Evolutionary conservation across 2,797 vertebrate genomes (phyloP), one percentile per base, ranked within the genome.

Genomic region (Protosalanx chinensis): DNA sequence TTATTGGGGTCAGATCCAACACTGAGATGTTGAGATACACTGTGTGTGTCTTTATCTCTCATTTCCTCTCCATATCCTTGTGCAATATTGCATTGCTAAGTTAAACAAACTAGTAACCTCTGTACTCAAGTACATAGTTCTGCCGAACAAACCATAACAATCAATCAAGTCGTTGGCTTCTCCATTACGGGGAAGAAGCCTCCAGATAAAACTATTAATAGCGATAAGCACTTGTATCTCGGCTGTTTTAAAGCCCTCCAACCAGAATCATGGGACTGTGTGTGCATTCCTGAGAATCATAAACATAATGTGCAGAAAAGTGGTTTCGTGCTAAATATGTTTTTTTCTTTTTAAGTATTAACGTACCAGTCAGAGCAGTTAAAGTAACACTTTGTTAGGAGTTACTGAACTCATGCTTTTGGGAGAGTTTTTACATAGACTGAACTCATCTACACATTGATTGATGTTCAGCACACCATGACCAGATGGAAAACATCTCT

Each of bases 121-220:
- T 65, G 20, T 65, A 35, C 56, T 33, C 67, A 20, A 68, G 58
- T 35, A 12, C 57, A 59, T n/a, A 35, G 64, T 65, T 65, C 67
- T 58, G 56, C 20, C 59, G 67, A 18, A 59, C 49, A 41, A 59
- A 13, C 67, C 33, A 46, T 37, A 20, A 59, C 67, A 27, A 29
- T 69, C 57, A 16, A n/a, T 37, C 20, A 8, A 20, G 20, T n/a
- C 53, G 41, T 23, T 29, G 64, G 46, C 64, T 20, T 6, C 64
- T 64, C 41, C 41, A 46, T 46, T 13, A 46, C 7, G 41, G 33
- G 41, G 30, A 30, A n/a, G 51, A 68, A 30, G 66, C 12, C 27
- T 33, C 29, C 12, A 30, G 51, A 3, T 56, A 56, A 46, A 56
- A 10, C 49, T 68, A 33, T 41, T 46, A 18, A 61, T 60, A 69